A percentile compares a stretch with the other conserved stretches of the same genome.
These are phyloP conservation scores for Lamprologus tigripictilis DNA, from an alignment of 2,113 vertebrate genomes.

Conservation along the genomic window DNA sequence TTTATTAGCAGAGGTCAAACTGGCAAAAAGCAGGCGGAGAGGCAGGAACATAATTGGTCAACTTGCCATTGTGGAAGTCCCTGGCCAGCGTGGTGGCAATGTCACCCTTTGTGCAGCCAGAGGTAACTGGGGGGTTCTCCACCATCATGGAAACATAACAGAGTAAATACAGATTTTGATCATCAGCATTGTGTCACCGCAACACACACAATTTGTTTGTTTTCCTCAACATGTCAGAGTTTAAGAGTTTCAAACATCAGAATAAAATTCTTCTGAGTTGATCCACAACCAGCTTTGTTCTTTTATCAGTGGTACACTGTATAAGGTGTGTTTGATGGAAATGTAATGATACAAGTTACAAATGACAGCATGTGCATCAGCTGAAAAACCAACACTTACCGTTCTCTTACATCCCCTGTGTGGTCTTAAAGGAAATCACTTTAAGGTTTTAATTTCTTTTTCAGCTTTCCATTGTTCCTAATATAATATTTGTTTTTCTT, in stretches of 20 bases:
- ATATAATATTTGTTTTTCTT: fast-evolving
- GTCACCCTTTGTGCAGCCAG: not conserved
- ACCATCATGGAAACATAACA: not conserved
- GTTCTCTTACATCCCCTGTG: not conserved
- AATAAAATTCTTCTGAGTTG: fast-evolving
- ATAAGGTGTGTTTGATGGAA: not conserved
- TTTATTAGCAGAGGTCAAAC: not conserved
- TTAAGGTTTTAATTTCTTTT: fast-evolving
- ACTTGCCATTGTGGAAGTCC: not conserved
- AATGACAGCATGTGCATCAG: fast-evolving
- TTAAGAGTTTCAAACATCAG: not conserved
- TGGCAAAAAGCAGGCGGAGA: fast-evolving
- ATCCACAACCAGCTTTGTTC: not conserved
- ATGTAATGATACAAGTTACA: not conserved
- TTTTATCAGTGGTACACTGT: fast-evolving
- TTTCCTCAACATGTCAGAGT: fast-evolving
- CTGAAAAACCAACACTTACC: not conserved
- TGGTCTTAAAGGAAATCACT: fast-evolving
- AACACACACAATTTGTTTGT: not conserved
- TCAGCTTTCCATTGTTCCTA: not conserved
- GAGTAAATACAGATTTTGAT: not conserved
- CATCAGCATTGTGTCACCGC: not conserved
- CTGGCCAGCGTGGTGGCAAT: fast-evolving
- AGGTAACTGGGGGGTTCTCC: not conserved
- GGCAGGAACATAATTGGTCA: not conserved